Evolutionary conservation across 2,113 vertebrate genomes (phyloP).

Genomic region (Tor tambroides): DNA sequence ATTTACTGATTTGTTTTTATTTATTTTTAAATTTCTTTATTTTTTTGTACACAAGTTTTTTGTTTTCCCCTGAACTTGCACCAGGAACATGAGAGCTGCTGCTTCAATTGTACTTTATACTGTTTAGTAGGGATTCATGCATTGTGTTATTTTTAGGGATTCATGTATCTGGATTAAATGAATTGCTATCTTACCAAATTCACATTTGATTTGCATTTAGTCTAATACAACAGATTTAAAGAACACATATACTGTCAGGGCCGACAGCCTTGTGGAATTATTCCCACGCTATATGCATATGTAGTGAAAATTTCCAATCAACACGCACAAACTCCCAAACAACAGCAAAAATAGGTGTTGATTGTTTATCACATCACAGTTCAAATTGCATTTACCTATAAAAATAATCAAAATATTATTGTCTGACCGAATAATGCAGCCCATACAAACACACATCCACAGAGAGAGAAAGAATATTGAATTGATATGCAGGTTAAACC

Average conservation of each 20-base stretch:
- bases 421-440: conserved; percentile 3
- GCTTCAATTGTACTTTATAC: no score
- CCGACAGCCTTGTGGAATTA: background rate
- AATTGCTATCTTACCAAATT: no score
- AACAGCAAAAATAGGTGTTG: background rate
- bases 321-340: background rate
- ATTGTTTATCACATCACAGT: background rate
- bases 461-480: conserved; percentile 4
- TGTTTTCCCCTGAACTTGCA: background rate
- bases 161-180: no score
- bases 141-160: no score
- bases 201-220: no score
- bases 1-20: background rate
- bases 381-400: background rate
- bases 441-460: background rate
- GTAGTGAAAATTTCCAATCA: background rate
- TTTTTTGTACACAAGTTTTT: no score
- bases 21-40: no score
- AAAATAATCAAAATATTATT: background rate
- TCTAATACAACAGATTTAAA: no score
- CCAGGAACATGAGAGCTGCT: background rate
- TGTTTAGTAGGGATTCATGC: no score
- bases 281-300: background rate
- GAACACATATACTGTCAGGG: no score
- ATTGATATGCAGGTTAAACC: conserved; percentile 30